Evolutionary conservation across 2,797 vertebrate genomes (phyloP).

Genomic region (Corythornis leucogaster): DNA sequence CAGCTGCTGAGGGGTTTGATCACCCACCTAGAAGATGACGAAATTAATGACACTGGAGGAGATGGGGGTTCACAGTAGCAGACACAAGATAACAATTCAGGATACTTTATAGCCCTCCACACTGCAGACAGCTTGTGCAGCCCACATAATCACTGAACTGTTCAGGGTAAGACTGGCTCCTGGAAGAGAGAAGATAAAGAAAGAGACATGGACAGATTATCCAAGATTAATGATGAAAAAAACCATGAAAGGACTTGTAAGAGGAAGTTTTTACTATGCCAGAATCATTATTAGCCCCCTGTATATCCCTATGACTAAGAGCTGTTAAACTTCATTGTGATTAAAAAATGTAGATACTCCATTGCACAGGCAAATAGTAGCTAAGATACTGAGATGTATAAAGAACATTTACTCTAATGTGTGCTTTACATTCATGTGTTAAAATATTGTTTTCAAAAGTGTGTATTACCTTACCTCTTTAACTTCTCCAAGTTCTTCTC

Average conservation of each 20-base stretch:
- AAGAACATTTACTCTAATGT: not conserved
- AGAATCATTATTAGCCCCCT: constrained; percentile 41
- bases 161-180: not conserved
- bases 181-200: constrained; percentile 32
- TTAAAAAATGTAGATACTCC: constrained; percentile 20
- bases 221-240: not conserved
- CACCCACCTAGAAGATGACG: not conserved
- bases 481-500: not conserved
- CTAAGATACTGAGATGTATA: not conserved
- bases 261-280: constrained; percentile 8
- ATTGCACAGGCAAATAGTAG: not conserved
- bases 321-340: constrained; percentile 19
- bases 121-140: not conserved
- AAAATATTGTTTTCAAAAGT: not conserved
- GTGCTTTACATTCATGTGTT: not conserved
- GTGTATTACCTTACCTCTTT: not conserved
- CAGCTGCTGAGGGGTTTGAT: not conserved
- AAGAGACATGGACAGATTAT: not conserved
- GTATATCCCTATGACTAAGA: constrained; percentile 58
- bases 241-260: constrained; percentile 12
- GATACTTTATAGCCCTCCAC: not conserved
- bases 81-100: not conserved
- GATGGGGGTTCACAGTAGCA: not conserved
- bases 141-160: not conserved
- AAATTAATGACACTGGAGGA: not conserved